phyloP scores from a whole-genome alignment of 2,888 invertebrate species.

The Epirrhoe tristata region DNA sequence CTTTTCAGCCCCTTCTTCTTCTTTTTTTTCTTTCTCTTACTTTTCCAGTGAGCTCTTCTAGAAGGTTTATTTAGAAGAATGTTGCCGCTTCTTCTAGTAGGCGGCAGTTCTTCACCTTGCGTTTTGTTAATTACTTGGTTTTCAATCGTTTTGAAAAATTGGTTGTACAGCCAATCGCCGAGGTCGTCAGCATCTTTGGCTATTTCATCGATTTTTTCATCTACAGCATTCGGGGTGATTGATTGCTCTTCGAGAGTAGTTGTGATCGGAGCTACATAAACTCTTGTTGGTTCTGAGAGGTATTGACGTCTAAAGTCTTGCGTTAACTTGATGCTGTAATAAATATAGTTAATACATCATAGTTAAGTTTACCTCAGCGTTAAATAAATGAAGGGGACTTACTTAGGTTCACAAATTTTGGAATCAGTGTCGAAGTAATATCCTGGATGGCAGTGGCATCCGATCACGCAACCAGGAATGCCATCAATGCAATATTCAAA shows the following conservation, averaged over 20 bases:
- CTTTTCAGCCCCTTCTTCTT: constrained; percentile 56
- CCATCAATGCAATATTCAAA: constrained; percentile 79
- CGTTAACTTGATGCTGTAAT: constrained; percentile 61
- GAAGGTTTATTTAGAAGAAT: constrained; percentile 40
- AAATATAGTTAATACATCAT: neutral
- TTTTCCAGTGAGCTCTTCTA: constrained; percentile 49
- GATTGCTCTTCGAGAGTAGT: constrained; percentile 41
- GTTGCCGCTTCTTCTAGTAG: constrained; percentile 63
- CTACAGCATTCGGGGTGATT: constrained; percentile 47
- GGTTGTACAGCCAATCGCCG: constrained; percentile 78
- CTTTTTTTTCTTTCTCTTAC: constrained; percentile 49
- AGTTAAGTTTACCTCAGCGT: neutral
- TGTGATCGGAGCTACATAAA: constrained; percentile 37
- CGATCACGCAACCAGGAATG: constrained; percentile 74
- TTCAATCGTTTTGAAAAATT: constrained; percentile 79
- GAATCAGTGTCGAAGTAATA: constrained; percentile 77
- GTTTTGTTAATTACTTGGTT: constrained; percentile 75
- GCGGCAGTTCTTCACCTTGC: constrained; percentile 48
- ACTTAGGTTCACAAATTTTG: constrained; percentile 80
- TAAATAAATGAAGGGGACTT: constrained; percentile 35
- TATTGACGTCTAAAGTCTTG: constrained; percentile 59
- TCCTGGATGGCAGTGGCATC: constrained; percentile 79
- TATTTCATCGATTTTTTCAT: constrained; percentile 60
- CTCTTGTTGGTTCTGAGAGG: constrained; percentile 52
- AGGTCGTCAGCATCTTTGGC: constrained; percentile 70